A percentile compares a stretch with the other conserved stretches of the same genome.
Evolutionary conservation across 2,888 invertebrate genomes (phyloP).

Genomic region (Diarsia dahlii): DNA sequence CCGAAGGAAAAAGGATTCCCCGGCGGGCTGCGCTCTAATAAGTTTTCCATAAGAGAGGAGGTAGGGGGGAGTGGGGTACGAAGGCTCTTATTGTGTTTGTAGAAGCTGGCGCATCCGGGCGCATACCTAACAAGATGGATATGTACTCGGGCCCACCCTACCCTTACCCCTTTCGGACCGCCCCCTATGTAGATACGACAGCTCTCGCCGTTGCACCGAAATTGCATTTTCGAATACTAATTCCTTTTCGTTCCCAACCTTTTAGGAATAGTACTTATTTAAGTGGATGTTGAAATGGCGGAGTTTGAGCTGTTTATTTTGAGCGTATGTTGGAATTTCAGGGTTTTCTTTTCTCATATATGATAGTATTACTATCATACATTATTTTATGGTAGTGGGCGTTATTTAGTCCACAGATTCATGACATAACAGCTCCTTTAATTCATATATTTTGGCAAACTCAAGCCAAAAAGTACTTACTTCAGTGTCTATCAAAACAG

Average conservation of each 20-base stretch:
- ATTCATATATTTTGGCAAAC: constrained; percentile 6
- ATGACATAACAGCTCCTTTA: not conserved
- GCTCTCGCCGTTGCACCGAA: constrained; percentile 85
- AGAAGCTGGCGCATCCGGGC: constrained; percentile 90
- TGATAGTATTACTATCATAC: not conserved
- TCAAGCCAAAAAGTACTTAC: constrained; percentile 18
- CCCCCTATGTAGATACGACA: constrained; percentile 81
- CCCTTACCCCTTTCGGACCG: constrained; percentile 85
- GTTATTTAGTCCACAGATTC: not conserved
- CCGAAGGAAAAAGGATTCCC: constrained; percentile 91
- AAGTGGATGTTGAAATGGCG: constrained; percentile 60
- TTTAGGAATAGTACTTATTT: constrained; percentile 67
- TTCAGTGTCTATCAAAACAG: constrained; percentile 20
- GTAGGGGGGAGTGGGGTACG: constrained; percentile 76
- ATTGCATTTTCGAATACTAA: constrained; percentile 90
- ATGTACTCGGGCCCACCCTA: constrained; percentile 83
- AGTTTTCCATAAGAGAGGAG: constrained; percentile 90
- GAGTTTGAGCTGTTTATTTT: constrained; percentile 40
- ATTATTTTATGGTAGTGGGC: not conserved
- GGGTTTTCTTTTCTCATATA: not conserved
- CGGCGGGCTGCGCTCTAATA: constrained; percentile 90
- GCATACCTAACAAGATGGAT: constrained; percentile 91
- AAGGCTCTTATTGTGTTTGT: constrained; percentile 91
- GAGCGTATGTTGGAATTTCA: not conserved
- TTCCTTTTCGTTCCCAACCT: constrained; percentile 80